Evolutionary conservation across 2,797 vertebrate genomes (phyloP).

Genomic region (Alauda arvensis): DNA sequence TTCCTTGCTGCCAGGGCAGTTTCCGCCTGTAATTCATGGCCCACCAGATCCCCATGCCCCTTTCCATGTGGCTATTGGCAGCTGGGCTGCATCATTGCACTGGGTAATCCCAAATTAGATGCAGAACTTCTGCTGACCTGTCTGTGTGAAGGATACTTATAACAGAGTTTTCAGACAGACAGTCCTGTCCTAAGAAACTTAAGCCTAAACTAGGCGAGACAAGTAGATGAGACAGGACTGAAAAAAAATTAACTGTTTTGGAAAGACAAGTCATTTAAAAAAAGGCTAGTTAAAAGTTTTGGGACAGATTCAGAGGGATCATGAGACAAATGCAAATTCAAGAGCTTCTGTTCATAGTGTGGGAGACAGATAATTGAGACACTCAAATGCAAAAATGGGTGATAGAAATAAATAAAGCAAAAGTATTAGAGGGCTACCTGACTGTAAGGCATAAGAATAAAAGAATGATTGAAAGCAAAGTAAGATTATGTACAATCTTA

Average conservation of each 20-base stretch:
- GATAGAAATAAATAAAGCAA: background rate
- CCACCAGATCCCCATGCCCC: fast-evolving
- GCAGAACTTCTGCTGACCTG: background rate
- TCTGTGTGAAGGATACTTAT: background rate
- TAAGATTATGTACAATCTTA: background rate
- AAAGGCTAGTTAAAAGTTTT: background rate
- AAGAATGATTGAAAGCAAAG: background rate
- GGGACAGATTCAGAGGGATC: background rate
- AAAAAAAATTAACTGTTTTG: background rate
- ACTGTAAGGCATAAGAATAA: background rate
- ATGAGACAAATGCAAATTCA: background rate
- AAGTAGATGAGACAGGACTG: background rate
- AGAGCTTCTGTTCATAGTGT: background rate
- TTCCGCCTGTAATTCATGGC: background rate
- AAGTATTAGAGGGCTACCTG: background rate
- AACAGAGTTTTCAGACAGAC: background rate
- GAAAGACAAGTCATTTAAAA: background rate
- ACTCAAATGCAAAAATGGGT: background rate
- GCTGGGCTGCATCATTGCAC: fast-evolving
- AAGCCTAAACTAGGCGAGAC: background rate
- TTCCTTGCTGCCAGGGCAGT: background rate
- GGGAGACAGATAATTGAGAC: background rate
- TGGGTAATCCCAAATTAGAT: background rate
- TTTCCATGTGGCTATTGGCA: fast-evolving
- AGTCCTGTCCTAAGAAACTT: background rate